Base-by-base conservation (phyloP, 1,140 invertebrate genomes). In the Drosophila watanabei region DNA sequence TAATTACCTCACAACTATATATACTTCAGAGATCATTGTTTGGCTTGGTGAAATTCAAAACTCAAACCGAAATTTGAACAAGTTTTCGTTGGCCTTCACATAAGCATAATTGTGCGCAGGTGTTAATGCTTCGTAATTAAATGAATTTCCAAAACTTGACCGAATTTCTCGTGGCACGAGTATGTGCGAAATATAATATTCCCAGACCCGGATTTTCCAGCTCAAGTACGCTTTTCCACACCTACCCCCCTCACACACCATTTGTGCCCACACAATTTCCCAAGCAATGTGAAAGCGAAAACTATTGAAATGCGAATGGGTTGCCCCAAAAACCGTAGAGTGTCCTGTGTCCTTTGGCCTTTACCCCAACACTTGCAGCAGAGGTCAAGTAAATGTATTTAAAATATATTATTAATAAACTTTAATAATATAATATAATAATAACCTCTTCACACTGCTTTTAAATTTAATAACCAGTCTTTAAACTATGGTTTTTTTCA, bases 211-310 rank as follows among this genome's bases (percentile, higher is more conserved):
- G 57, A 43, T 32, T 65, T 56, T 54, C 51, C n/a, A 35, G 51
- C 51, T 54, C 51, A 18, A 49, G 48, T 30, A 7, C 18, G 18
- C 33, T 54, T 54, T 35, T 35, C 52, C 32, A 20, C 33, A 32
- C 14, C 7, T 11, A 11, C 16, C 4, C 24, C 10, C 1, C 24
- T 5, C 49, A 33, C 24, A 24, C 57, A 35, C 32, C 63, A 32
- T 43, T 65, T 28, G 28, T 14, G 39, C 30, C 59, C 62, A 43
- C 18, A 16, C 62, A 62, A 32, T 20, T 30, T 63, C 54, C 51
- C 37, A 7, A 24, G 62, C 79, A 76, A 79, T 82, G 75, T 64
- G 70, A 86, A 85, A 79, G 79, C 56, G 82, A 79, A 87, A 86
- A 70, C 83, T 82, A 83, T 87, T 68, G 75, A 82, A 80, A 77